phyloP scores from a whole-genome alignment of 2,113 vertebrate species.

The Eudyptes chrysolophus region DNA sequence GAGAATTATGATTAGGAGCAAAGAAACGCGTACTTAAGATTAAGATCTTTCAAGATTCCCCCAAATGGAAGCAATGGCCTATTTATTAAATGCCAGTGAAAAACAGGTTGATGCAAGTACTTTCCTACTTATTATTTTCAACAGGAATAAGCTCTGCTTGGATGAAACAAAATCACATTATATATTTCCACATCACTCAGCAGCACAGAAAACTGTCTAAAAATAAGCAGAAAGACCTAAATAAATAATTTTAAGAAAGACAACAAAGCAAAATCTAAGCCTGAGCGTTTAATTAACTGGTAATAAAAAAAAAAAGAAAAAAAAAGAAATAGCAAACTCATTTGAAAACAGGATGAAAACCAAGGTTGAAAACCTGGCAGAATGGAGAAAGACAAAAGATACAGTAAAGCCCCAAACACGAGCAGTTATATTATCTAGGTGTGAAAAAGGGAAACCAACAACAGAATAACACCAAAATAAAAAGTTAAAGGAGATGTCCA shows the following conservation, averaged over 20 bases:
- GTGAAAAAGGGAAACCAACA: background rate
- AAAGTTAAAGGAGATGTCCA: background rate
- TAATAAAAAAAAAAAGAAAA: background rate
- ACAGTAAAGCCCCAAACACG: rapidly evolving
- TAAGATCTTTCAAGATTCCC: background rate
- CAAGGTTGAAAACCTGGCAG: background rate
- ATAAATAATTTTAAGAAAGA: background rate
- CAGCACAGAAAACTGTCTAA: background rate
- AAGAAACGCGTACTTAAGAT: background rate
- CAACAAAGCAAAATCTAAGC: background rate
- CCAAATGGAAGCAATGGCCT: background rate
- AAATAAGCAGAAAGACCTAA: background rate
- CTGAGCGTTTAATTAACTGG: background rate
- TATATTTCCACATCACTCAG: background rate
- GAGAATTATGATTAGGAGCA: background rate
- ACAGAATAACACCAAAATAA: background rate
- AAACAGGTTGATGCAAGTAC: background rate
- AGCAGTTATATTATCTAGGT: background rate
- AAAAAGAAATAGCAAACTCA: background rate
- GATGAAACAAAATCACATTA: background rate
- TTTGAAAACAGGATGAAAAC: background rate
- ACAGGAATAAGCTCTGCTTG: background rate
- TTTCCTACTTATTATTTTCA: background rate
- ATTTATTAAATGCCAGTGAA: background rate
- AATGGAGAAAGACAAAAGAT: background rate